Evolutionary conservation across 2,113 vertebrate species (phyloP).

Genomic region (Campylomormyrus numenius): DNA sequence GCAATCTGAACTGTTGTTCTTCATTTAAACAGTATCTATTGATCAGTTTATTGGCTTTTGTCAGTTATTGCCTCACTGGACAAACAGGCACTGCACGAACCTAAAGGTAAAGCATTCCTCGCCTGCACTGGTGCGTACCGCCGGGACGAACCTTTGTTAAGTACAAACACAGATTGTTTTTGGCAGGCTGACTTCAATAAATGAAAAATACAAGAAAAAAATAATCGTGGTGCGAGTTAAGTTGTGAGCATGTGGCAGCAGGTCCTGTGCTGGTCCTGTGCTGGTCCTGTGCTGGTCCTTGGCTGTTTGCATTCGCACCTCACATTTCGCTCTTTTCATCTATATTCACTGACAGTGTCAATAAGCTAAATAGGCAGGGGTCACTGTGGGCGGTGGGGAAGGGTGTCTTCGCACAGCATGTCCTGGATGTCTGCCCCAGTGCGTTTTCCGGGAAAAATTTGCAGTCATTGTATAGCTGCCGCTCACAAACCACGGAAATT

Average conservation of each 20-base stretch:
- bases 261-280: not conserved
- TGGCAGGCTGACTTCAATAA: constrained; percentile 5
- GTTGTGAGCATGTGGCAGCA: not conserved
- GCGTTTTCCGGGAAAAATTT: not conserved
- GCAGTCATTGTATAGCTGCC: not conserved
- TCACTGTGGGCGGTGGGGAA: not conserved
- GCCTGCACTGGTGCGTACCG: not conserved
- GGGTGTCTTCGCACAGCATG: not conserved
- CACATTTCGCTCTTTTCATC: not conserved
- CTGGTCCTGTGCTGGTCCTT: not conserved
- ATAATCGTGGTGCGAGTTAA: not conserved
- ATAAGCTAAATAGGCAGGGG: not conserved
- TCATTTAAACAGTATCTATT: not conserved
- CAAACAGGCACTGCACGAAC: not conserved
- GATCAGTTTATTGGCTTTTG: not conserved
- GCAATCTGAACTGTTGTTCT: not conserved
- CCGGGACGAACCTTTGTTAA: not conserved
- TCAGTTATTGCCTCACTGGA: not conserved
- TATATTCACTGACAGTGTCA: not conserved
- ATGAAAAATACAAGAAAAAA: not conserved
- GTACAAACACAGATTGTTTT: constrained; percentile 5
- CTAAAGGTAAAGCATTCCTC: no score
- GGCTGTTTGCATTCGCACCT: not conserved
- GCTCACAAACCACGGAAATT: not conserved
- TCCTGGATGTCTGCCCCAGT: not conserved